Base-by-base conservation (phyloP, 2,888 invertebrate genomes). In the Patella caerulea region DNA sequence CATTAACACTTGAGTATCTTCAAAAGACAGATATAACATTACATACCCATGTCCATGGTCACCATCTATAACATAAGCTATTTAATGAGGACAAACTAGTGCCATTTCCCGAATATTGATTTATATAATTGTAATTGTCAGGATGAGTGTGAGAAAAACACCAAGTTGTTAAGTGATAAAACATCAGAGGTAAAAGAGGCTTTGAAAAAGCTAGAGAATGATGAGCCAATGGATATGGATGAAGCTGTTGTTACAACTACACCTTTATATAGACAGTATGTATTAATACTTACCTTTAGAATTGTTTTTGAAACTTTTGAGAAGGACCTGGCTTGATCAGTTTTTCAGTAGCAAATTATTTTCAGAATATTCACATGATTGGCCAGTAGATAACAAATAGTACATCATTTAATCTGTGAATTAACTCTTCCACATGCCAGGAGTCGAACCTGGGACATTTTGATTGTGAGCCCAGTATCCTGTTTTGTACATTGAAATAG, bases 211-310 rank as follows among this genome's bases (percentile, higher is more conserved):
- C 85, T 90, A 83, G 88, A 90, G 54, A 86, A 83, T 70, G 83
- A 86, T 19, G 89, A 89, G 53, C 86, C 89, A 72, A 76, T 91
- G 24, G 96, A 97, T 93, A 96, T 98, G 70, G 99, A 99, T 92
- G 98, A 98, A 91, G 98, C 98, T 78, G 98, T 99, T 56, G 96
- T 96, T 29, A 98, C 98, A 1, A 97, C 98, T 76, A 97, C 98
- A 45, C 98, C 99, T 0, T 93, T 99, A 72, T 98, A 98, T 90
- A 96, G 96, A 92, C 98, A 98, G 95, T 96, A 92, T 93, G 94
- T 88, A 34, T 45, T 45, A 45, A 45, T 45, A 45, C 45, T 45
- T 45, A 45, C 45, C 45, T 24, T 24, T 24, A 24, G 34, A 45
- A 45, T 45, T 5, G 3, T 45, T 45, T 45, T 45, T 0, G 5